Percentiles rank a stretch among this genome's conserved stretches.
phyloP scores from a whole-genome alignment of 35 echinoderm and acorn worm species.

The Antedon bifida region DNA sequence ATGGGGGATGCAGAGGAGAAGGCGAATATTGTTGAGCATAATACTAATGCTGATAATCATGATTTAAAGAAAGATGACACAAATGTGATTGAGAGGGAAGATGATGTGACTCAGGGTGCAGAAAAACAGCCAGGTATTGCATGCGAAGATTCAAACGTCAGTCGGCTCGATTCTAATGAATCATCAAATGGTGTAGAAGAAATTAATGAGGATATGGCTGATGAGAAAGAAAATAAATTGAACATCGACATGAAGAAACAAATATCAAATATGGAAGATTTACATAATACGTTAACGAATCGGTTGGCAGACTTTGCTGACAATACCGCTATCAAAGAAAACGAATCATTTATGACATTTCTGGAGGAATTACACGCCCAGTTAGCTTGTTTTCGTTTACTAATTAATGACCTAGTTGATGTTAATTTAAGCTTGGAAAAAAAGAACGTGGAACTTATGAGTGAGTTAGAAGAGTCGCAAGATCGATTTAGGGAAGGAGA shows the following conservation, averaged over 20 bases:
- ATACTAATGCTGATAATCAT: background rate
- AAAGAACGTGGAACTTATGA: slow-evolving; percentile 47
- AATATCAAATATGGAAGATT: background rate
- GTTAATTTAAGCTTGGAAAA: slow-evolving; percentile 5
- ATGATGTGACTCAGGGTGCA: background rate
- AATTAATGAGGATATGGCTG: background rate
- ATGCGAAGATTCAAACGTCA: background rate
- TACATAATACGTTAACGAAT: background rate
- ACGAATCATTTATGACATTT: background rate
- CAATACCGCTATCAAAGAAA: background rate
- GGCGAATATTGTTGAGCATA: background rate
- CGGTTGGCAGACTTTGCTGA: background rate
- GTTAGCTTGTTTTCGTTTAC: background rate
- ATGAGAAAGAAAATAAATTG: background rate
- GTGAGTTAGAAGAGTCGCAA: slow-evolving; percentile 74
- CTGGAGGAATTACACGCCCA: background rate
- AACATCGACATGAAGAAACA: background rate
- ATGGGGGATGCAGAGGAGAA: background rate
- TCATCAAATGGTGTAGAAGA: background rate
- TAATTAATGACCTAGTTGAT: background rate
- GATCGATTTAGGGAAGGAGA: slow-evolving; percentile 86
- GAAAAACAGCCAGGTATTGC: background rate
- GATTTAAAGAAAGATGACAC: background rate
- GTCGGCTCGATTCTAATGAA: background rate
- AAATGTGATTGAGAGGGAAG: background rate